Percentiles rank a stretch among this genome's conserved stretches.
These are phyloP conservation scores for Lagopus leucura DNA, from an alignment of 2,113 vertebrate species.

Conservation along the genomic window DNA sequence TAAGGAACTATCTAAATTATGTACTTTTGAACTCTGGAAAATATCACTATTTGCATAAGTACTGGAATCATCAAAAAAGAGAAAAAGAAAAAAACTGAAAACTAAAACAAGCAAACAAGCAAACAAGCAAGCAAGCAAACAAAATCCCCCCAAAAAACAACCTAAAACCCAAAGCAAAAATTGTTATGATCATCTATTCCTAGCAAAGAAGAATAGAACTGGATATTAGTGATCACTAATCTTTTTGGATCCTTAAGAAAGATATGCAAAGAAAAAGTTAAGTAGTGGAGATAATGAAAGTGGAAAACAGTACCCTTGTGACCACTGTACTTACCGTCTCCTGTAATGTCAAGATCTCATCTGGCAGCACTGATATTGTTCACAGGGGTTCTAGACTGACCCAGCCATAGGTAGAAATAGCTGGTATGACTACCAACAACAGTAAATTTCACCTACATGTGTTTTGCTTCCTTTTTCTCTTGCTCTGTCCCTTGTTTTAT, in stretches of 20 bases:
- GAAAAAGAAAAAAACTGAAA: neutral
- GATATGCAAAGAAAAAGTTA: neutral
- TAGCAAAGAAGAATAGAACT: neutral
- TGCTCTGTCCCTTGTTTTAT: neutral
- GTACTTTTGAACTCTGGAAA: neutral
- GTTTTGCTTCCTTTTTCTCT: neutral
- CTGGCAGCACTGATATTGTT: neutral
- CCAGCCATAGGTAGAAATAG: neutral
- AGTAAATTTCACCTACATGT: neutral
- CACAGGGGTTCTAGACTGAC: neutral
- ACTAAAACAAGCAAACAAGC: neutral
- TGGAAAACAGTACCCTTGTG: neutral
- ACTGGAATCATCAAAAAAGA: no score
- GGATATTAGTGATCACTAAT: slow-evolving; percentile 13
- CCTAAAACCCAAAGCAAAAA: no score
- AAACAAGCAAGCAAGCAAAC: no score
- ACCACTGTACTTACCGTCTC: neutral
- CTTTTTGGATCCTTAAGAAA: neutral
- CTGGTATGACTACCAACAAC: neutral
- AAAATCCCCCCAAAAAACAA: no score
- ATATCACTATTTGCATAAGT: neutral
- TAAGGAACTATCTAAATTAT: neutral
- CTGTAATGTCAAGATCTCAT: neutral
- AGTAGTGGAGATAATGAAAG: neutral
- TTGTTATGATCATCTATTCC: neutral